Base-by-base conservation (phyloP, 2,113 vertebrate genomes). In the Gila orcuttii region DNA sequence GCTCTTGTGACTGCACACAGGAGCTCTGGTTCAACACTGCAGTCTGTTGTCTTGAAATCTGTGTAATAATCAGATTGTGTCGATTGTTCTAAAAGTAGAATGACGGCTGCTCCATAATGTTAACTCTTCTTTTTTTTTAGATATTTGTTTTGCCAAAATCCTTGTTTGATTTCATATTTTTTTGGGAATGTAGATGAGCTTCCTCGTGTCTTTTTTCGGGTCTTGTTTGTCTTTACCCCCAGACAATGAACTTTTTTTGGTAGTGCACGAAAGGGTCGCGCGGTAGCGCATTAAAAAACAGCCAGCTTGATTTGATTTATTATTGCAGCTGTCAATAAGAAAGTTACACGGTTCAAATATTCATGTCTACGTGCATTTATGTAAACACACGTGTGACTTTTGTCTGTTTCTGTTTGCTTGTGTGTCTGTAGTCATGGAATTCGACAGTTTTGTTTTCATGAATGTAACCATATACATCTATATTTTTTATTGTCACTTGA, bases 31-130 rank as follows among this genome's bases (percentile, higher is more conserved):
- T 95, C 92, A 92, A 90, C 92, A 92, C 79, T 88, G 85, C 80
- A 85, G 90, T 88, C 90, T 93, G 93, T 92, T 93, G 93, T 93
- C 91, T 91, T 82, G 88, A 88, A 95, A 94, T 92, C 87, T 94
- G 94, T 93, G 93, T 93, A 93, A 95, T 93, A 94, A 94, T 91
- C 87, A 87, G 81, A 88, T 91, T 87, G 91, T 90, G 91, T 90
- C 88, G 85, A 91, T 94, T 93, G 94, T 93, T 93, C 92, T 91
- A 92, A 94, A 95, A 94, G 91, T 93, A 92, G 85, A 89, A 91
- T 87, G 60, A 82, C 85, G 36, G 90, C 86, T 88, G 89, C 92
- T 93, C 88, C 84, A 86, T 92, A 93, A 92, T 92, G 57, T 73
- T 89, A 93, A 92, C 88, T 92, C 91, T 92, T 92, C n/a, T 90